Conservation (phyloP, 1,140 invertebrate genomes). For the Lordiphosa stackelbergi region DNA sequence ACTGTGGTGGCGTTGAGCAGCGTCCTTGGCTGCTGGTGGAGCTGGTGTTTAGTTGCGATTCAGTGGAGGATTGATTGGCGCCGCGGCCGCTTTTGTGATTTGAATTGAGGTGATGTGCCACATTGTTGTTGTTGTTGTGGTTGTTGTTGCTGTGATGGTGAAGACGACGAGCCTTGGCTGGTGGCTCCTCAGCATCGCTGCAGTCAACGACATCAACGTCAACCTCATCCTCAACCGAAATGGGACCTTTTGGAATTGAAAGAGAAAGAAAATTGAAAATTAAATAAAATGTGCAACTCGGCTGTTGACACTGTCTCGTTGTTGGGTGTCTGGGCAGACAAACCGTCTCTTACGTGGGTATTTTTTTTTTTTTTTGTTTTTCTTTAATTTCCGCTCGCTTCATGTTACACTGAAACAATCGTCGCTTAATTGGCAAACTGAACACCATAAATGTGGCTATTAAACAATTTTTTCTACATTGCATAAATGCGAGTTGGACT, state of each 20-base stretch:
- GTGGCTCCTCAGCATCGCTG: conserved; percentile 77
- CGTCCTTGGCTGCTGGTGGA: conserved; percentile 74
- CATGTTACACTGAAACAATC: conserved; percentile 45
- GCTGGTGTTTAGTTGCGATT: conserved; percentile 66
- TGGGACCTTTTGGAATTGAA: conserved; percentile 61
- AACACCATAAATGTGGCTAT: conserved; percentile 45
- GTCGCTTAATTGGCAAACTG: conserved; percentile 54
- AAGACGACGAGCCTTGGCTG: conserved; percentile 63
- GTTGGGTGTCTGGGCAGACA: conserved; percentile 34
- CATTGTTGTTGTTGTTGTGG: conserved; percentile 54
- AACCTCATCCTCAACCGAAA: conserved; percentile 78
- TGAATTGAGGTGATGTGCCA: conserved; percentile 39
- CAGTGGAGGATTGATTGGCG: conserved; percentile 29
- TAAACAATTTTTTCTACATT: conserved; percentile 29
- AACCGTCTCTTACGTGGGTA: conserved; percentile 32
- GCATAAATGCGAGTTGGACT: conserved; percentile 2
- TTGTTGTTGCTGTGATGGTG: conserved; percentile 56
- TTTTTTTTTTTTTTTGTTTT: conserved; percentile 2
- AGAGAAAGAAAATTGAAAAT: conserved; percentile 48
- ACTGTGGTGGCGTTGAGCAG: conserved; percentile 71
- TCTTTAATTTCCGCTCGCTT: conserved; percentile 58
- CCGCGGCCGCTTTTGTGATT: conserved; percentile 46
- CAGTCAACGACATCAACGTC: conserved; percentile 80
- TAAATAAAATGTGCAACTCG: conserved; percentile 32
- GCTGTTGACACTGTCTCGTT: conserved; percentile 24